Conservation (phyloP, 2,113 vertebrate species). For the Scomber colias region DNA sequence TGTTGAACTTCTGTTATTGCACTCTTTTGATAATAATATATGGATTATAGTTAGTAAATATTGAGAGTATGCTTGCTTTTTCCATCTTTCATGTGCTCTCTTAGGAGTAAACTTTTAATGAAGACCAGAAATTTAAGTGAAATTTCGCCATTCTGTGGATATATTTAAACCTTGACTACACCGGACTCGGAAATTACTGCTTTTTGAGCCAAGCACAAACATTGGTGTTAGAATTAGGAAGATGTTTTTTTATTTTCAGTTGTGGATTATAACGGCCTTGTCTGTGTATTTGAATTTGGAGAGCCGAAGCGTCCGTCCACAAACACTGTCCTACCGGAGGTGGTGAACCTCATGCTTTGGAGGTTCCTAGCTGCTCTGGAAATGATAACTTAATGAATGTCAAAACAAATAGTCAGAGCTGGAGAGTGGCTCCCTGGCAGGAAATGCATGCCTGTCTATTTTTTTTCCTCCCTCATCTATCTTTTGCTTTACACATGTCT, state of each 20-base stretch:
- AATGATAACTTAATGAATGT: slow-evolving; percentile 73
- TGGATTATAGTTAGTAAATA: slow-evolving; percentile 10
- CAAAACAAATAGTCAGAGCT: slow-evolving; percentile 76
- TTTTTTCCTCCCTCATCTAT: slow-evolving; percentile 59
- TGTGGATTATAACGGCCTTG: slow-evolving; percentile 19
- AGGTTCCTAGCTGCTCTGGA: slow-evolving; percentile 53
- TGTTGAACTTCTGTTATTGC: slow-evolving; percentile 12
- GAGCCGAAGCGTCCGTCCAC: slow-evolving; percentile 34
- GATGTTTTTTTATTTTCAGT: slow-evolving; percentile 57
- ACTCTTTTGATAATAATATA: neutral
- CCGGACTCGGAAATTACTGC: slow-evolving; percentile 9
- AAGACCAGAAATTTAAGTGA: slow-evolving; percentile 12
- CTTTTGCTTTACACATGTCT: slow-evolving; percentile 55
- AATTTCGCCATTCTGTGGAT: neutral
- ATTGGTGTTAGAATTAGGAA: slow-evolving; percentile 63
- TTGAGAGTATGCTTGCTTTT: slow-evolving; percentile 24
- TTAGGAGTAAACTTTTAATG: slow-evolving; percentile 16
- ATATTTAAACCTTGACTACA: slow-evolving; percentile 19
- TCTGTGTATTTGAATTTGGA: slow-evolving; percentile 66
- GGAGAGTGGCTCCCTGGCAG: slow-evolving; percentile 69
- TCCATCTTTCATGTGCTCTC: slow-evolving; percentile 1
- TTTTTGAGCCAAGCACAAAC: slow-evolving; percentile 48
- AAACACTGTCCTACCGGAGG: slow-evolving; percentile 43
- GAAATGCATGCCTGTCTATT: slow-evolving; percentile 67
- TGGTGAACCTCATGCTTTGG: slow-evolving; percentile 30